Evolutionary conservation across 2,888 invertebrate species (phyloP).

Genomic region (Eupithecia insigniata): DNA sequence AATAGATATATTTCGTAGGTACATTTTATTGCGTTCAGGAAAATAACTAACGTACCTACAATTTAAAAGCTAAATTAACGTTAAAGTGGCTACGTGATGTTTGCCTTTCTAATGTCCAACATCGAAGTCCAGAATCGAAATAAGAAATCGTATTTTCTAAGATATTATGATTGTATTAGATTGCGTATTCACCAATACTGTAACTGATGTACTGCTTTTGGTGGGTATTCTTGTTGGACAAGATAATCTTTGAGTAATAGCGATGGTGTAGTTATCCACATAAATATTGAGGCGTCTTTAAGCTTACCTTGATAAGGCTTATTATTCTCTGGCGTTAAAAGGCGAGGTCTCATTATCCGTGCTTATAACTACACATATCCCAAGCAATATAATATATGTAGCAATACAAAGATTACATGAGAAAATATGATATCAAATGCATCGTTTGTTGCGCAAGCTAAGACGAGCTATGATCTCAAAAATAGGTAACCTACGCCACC

Average conservation of each 20-base stretch:
- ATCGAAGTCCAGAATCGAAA: neutral
- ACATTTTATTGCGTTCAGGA: constrained; percentile 56
- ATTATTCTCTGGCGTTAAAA: neutral
- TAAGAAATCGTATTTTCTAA: neutral
- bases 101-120: constrained; percentile 17
- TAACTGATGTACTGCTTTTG: neutral
- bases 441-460: constrained; percentile 43
- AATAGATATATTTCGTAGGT: constrained; percentile 53
- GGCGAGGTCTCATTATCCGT: neutral
- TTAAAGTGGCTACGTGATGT: constrained; percentile 25
- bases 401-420: constrained; percentile 32
- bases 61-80: constrained; percentile 41
- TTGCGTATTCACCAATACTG: neutral
- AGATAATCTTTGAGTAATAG: neutral
- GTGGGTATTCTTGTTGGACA: neutral
- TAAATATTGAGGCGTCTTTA: neutral
- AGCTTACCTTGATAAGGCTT: neutral
- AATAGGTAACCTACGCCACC: neutral
- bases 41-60: constrained; percentile 54
- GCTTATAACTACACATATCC: neutral
- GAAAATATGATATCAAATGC: constrained; percentile 48
- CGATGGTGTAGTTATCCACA: neutral
- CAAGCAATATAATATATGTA: neutral
- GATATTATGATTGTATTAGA: neutral
- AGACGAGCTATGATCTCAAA: constrained; percentile 5